These are phyloP conservation scores for Volucella bombylans DNA, from an alignment of 2,888 invertebrate genomes.

Conservation along the genomic window DNA sequence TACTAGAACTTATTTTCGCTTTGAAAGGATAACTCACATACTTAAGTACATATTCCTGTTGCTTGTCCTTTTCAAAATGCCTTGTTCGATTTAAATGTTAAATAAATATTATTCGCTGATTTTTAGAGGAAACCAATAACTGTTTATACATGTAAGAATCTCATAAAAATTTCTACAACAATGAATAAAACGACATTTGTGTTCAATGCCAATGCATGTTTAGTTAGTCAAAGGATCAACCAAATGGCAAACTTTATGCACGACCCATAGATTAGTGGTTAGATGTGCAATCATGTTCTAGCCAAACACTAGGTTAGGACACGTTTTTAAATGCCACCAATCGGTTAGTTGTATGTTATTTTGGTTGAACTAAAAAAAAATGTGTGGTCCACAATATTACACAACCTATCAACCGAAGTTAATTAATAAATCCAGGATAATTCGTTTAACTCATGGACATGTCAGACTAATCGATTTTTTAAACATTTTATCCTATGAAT, in stretches of 20 bases:
- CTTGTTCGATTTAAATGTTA: too few relatives aligned
- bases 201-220: background rate
- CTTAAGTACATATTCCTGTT: too few relatives aligned
- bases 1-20: too few relatives aligned
- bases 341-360: slow-evolving; percentile 54
- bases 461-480: slow-evolving; percentile 56
- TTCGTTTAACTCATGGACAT: slow-evolving; percentile 58
- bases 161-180: too few relatives aligned
- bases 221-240: slow-evolving; percentile 31
- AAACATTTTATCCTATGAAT: slow-evolving; percentile 26
- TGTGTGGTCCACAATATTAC: slow-evolving; percentile 51
- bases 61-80: too few relatives aligned
- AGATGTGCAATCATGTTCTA: slow-evolving; percentile 40
- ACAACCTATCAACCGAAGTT: slow-evolving; percentile 32
- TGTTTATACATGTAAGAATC: too few relatives aligned
- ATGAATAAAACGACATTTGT: too few relatives aligned
- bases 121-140: too few relatives aligned
- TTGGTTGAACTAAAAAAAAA: slow-evolving; percentile 48
- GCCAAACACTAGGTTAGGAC: slow-evolving; percentile 52
- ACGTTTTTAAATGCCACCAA: slow-evolving; percentile 51
- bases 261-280: slow-evolving; percentile 65
- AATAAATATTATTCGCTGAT: too few relatives aligned
- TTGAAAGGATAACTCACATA: too few relatives aligned
- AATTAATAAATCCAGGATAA: slow-evolving; percentile 67
- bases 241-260: slow-evolving; percentile 47